Base-by-base conservation (phyloP, 2,113 vertebrate species). In the chimpanzee (Pan troglodytes) region DNA sequence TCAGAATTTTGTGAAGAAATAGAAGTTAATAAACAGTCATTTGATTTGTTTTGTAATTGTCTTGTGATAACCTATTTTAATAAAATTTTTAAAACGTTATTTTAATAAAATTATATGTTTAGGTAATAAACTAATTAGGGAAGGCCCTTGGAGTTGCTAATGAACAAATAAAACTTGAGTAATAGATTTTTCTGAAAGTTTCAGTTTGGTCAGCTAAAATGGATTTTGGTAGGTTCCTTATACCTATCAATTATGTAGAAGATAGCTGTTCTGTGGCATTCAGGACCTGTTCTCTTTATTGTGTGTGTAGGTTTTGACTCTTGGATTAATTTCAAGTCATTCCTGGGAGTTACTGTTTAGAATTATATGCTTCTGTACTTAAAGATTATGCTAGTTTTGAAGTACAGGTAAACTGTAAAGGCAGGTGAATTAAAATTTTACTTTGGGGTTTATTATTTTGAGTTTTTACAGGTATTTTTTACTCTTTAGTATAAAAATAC, bases 391-490 rank as follows among this genome's bases (percentile, higher is more conserved):
- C 67, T 80, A 70, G 30, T 93, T 96, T 16, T 80, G 48, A 89
- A 97, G 30, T 90, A 81, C 7, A 88, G 55, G n/a, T 86, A 18
- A 78, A 73, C 20, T 92, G 1, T 80, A 93, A 86, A 88, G n/a
- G 59, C 52, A 96, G 48, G 67, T 88, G 25, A 80, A 88, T 87
- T 55, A 45, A 75, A 85, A 78, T 88, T 95, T 7, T 92, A 45
- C 55, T 95, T 79, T 72, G 52, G 9, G 38, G 25, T 84, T 90
- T 78, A 78, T 93, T 81, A 1, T 45, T 75, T 68, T 88, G 98
- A 99, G 99, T 82, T 80, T 90, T 95, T 64, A 43, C 3, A 52
- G 67, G 25, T 83, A 57, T 81, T 82, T 96, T 18, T 68, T 20
- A 32, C 72, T 76, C 12, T 84, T 78, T 22, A 92, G 38, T 78